Evolutionary conservation across 1,140 invertebrate genomes (phyloP).

Genomic region (Zaprionus kolodkinae): DNA sequence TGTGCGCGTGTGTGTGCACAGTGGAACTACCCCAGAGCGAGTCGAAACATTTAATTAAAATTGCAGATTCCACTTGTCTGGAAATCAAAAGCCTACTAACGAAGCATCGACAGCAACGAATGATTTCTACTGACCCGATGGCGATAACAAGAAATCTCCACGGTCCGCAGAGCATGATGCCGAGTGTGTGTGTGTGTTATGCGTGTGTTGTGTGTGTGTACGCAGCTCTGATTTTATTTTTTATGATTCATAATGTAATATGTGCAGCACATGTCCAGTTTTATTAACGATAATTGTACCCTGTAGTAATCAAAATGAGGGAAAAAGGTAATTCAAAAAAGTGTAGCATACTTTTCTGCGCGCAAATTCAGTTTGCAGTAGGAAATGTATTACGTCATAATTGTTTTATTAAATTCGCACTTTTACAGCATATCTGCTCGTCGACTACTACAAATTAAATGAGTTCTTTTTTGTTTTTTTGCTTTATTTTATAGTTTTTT

Average conservation of each 20-base stretch:
- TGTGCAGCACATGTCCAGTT: constrained; percentile 14
- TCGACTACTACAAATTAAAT: not conserved
- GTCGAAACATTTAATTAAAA: constrained; percentile 68
- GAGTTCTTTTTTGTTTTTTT: not conserved
- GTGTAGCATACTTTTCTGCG: not conserved
- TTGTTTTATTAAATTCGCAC: not conserved
- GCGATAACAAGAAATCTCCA: constrained; percentile 10
- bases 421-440: not conserved
- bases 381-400: not conserved
- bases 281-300: constrained; percentile 15
- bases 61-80: constrained; percentile 62
- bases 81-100: constrained; percentile 57
- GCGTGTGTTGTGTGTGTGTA: constrained; percentile 12
- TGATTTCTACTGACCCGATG: constrained; percentile 17
- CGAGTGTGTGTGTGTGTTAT: not conserved
- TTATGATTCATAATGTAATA: constrained; percentile 62
- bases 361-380: not conserved
- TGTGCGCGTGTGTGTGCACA: not conserved
- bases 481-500: not conserved
- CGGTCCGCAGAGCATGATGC: not conserved
- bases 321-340: not conserved
- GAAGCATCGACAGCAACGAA: not conserved
- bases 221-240: constrained; percentile 62
- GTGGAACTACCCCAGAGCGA: constrained; percentile 10
- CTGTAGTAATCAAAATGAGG: not conserved